Conservation (phyloP, 2,888 invertebrate genomes). For the Orthonychiurus folsomi region DNA sequence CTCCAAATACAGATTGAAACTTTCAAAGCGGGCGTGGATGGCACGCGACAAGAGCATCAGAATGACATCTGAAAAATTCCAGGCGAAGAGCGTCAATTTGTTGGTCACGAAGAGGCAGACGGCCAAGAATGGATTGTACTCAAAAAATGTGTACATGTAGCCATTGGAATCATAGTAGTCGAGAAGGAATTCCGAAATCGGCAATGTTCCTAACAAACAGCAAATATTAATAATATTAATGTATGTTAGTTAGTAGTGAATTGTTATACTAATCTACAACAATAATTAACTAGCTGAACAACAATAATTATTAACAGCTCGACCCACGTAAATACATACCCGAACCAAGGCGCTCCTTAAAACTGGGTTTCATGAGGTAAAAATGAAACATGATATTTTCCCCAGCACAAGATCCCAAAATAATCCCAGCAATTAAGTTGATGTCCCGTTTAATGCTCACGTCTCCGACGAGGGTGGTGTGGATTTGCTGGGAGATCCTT, state of each 20-base stretch:
- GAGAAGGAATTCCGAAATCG: constrained; percentile 23
- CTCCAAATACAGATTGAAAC: constrained; percentile 26
- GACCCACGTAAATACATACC: not conserved
- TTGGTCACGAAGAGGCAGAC: constrained; percentile 25
- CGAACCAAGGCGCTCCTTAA: not conserved
- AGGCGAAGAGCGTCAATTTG: constrained; percentile 31
- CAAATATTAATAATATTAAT: not conserved
- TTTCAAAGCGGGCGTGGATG: constrained; percentile 25
- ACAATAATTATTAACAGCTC: not conserved
- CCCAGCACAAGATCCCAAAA: constrained; percentile 29
- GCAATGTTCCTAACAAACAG: constrained; percentile 8
- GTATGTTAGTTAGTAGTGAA: not conserved
- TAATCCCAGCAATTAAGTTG: constrained; percentile 24
- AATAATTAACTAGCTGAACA: not conserved
- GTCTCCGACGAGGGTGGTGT: constrained; percentile 17
- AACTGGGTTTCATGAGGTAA: constrained; percentile 23
- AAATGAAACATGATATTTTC: constrained; percentile 35
- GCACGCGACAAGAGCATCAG: constrained; percentile 30
- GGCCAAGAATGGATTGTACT: constrained; percentile 22
- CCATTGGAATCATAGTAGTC: constrained; percentile 30
- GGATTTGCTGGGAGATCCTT: constrained; percentile 17
- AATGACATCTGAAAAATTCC: constrained; percentile 36
- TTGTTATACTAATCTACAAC: too few relatives aligned
- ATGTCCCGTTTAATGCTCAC: constrained; percentile 20
- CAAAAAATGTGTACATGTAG: constrained; percentile 24